Conservation (phyloP, 2,113 vertebrate species). For the Atrichornis clamosus region DNA sequence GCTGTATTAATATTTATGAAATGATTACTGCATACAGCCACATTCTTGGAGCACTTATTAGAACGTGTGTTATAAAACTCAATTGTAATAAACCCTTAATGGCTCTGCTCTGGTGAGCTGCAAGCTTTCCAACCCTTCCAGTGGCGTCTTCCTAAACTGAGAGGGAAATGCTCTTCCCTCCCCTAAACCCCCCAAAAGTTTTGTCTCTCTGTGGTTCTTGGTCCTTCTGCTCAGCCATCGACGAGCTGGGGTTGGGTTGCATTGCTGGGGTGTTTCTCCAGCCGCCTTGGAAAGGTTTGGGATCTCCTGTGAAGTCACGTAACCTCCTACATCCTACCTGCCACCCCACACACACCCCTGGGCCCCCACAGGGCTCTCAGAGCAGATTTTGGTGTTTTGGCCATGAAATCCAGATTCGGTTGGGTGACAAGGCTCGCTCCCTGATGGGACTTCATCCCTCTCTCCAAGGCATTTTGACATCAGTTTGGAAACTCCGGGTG, state of each 20-base stretch:
- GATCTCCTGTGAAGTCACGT: not conserved
- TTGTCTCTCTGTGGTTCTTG: not conserved
- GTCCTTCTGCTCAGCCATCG: not conserved
- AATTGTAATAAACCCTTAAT: slow-evolving; percentile 64
- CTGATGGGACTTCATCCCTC: not conserved
- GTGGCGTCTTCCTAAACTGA: not conserved
- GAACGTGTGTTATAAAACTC: slow-evolving; percentile 1
- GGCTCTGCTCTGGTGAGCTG: slow-evolving; percentile 33
- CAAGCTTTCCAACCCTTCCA: not conserved
- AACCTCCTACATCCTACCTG: not conserved
- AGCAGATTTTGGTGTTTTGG: rapidly evolving
- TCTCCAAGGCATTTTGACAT: not conserved
- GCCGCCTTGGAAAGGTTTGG: not conserved
- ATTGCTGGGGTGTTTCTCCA: not conserved
- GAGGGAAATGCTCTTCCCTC: not conserved
- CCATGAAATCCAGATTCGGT: not conserved
- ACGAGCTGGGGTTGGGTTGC: rapidly evolving
- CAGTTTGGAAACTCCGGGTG: not conserved
- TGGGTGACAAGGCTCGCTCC: not conserved
- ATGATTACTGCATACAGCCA: slow-evolving; percentile 63
- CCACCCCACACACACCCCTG: not conserved
- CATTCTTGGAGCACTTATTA: slow-evolving; percentile 71
- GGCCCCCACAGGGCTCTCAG: not conserved
- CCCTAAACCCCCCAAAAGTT: not conserved
- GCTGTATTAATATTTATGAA: slow-evolving; percentile 74